phyloP scores from a whole-genome alignment of 2,113 vertebrate genomes.

The Lontra canadensis region DNA sequence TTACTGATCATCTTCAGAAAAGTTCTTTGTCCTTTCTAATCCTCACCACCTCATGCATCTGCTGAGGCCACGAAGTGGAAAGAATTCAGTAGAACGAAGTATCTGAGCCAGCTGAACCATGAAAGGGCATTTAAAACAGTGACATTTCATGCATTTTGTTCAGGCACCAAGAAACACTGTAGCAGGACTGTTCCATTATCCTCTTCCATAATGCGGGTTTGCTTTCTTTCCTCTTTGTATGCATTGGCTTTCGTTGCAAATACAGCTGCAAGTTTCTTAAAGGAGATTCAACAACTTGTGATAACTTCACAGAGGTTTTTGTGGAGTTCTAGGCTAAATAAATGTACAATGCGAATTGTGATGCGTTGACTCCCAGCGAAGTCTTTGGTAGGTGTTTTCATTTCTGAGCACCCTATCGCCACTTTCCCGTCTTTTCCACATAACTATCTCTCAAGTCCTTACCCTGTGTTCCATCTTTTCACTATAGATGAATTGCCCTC shows the following conservation, averaged over 20 bases:
- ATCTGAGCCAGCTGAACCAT: neutral
- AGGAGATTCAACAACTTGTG: neutral
- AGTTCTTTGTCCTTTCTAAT: neutral
- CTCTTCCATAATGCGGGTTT: neutral
- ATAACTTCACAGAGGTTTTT: neutral
- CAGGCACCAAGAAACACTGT: neutral
- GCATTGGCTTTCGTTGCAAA: neutral
- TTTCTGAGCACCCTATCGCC: neutral
- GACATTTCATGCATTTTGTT: neutral
- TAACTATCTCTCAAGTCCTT: neutral
- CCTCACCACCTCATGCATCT: neutral
- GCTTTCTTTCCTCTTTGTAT: neutral
- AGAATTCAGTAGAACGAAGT: neutral
- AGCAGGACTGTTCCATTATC: neutral
- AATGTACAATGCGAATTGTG: neutral
- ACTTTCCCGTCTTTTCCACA: neutral
- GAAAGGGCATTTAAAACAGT: neutral
- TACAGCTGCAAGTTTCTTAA: neutral
- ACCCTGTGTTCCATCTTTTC: neutral
- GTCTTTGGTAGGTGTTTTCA: neutral
- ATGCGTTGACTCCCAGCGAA: neutral
- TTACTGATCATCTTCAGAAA: neutral
- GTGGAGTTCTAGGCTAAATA: neutral
- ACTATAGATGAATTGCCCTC: neutral
- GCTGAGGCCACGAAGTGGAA: neutral